These are phyloP conservation scores for Amaurobius ferox DNA, from an alignment of 2,888 invertebrate genomes.

Conservation along the genomic window DNA sequence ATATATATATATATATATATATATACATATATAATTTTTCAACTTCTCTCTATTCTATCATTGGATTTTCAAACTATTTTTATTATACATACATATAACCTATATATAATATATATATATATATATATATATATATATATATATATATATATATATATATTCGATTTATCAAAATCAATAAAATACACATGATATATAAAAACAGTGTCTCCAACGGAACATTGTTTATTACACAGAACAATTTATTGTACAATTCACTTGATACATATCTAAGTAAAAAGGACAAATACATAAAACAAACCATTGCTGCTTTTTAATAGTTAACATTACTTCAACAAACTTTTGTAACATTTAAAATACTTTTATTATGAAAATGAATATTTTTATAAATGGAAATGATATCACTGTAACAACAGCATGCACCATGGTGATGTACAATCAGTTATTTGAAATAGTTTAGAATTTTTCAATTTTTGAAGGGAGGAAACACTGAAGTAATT, in stretches of 20 bases:
- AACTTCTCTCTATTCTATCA: no score
- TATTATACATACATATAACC: no score
- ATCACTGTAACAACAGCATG: conserved; percentile 58
- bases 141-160: no score
- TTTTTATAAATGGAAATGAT: conserved; percentile 56
- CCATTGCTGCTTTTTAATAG: conserved; percentile 61
- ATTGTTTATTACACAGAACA: conserved; percentile 52
- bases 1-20: no score
- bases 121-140: no score
- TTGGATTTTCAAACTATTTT: no score
- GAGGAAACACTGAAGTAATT: not conserved
- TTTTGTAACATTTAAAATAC: conserved; percentile 61
- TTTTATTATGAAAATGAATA: conserved; percentile 64
- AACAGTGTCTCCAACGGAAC: conserved; percentile 42
- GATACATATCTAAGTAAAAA: conserved; percentile 55
- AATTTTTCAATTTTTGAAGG: not conserved
- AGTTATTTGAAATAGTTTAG: not conserved
- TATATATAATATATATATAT: no score
- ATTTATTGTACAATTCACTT: conserved; percentile 44
- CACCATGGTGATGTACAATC: conserved; percentile 36
- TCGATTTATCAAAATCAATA: no score
- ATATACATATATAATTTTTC: no score
- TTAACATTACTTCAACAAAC: conserved; percentile 54
- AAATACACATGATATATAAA: no score
- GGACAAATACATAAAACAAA: conserved; percentile 61